Percentiles rank a stretch among this genome's conserved stretches.
Evolutionary conservation across 2,797 vertebrate species (phyloP).

Genomic region (Poliocrania exsul): DNA sequence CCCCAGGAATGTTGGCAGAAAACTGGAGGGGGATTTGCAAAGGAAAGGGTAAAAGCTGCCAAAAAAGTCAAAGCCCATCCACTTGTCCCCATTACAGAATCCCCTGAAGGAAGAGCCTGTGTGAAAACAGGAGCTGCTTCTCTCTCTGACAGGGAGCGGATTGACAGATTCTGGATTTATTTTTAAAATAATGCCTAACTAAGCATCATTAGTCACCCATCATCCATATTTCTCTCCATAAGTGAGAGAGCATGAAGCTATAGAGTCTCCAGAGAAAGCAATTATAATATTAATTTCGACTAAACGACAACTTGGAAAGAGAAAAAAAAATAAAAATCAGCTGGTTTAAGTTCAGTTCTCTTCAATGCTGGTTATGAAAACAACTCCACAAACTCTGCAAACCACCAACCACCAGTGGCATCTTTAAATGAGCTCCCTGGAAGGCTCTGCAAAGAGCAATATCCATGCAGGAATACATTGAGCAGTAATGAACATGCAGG

Average conservation of each 20-base stretch:
- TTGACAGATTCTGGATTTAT: slow-evolving; percentile 56
- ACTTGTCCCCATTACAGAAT: slow-evolving; percentile 47
- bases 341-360: not conserved
- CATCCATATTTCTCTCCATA: not conserved
- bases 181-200: slow-evolving; percentile 48
- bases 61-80: slow-evolving; percentile 48
- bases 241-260: slow-evolving; percentile 7
- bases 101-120: slow-evolving; percentile 49
- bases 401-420: not conserved
- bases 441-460: not conserved
- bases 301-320: not conserved
- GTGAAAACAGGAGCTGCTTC: slow-evolving; percentile 42
- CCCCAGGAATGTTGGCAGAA: not conserved
- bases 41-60: slow-evolving; percentile 36
- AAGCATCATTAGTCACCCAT: slow-evolving; percentile 48
- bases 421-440: not conserved
- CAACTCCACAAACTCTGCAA: not conserved
- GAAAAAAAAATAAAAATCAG: not conserved
- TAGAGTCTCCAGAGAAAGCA: slow-evolving; percentile 15
- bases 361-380: not conserved
- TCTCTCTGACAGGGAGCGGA: not conserved
- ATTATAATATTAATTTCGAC: slow-evolving; percentile 34
- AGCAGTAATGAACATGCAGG: not conserved
- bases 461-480: not conserved
- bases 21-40: not conserved